phyloP scores from a whole-genome alignment of 2,797 vertebrate species.

The Anguilla pacifica region DNA sequence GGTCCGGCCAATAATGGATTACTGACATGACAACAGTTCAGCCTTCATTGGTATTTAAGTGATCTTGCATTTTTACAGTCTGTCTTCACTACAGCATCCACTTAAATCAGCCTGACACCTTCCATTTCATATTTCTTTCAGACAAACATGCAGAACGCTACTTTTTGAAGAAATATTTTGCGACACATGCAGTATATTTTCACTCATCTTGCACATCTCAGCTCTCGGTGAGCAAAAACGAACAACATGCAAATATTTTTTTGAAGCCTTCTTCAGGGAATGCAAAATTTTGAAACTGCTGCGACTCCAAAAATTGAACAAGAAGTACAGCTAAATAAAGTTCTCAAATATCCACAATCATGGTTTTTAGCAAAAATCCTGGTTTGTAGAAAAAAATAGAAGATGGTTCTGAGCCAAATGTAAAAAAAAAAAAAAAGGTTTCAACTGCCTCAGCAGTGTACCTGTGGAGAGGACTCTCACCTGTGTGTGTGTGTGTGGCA shows the following conservation, averaged over 20 bases:
- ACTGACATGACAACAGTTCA: background rate
- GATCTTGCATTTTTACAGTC: background rate
- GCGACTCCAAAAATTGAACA: background rate
- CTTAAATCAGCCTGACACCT: background rate
- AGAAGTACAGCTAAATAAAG: background rate
- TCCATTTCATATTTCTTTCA: background rate
- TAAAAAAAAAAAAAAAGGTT: background rate
- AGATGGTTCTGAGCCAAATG: background rate
- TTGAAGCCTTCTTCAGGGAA: background rate
- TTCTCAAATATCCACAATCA: background rate
- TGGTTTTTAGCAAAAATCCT: background rate
- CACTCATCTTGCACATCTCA: background rate
- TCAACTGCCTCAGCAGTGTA: background rate
- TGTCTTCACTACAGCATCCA: background rate
- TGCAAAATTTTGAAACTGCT: background rate
- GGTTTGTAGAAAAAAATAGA: background rate
- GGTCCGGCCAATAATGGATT: background rate
- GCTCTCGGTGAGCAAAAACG: background rate
- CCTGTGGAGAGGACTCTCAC: slow-evolving; percentile 22
- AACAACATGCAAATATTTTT: background rate
- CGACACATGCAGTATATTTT: background rate
- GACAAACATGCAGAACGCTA: background rate
- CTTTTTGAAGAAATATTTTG: background rate
- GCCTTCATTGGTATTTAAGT: background rate
- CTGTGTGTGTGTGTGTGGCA: slow-evolving; percentile 23